Evolutionary conservation across 2,113 vertebrate species (phyloP).

Genomic region (Oncorhynchus masou): DNA sequence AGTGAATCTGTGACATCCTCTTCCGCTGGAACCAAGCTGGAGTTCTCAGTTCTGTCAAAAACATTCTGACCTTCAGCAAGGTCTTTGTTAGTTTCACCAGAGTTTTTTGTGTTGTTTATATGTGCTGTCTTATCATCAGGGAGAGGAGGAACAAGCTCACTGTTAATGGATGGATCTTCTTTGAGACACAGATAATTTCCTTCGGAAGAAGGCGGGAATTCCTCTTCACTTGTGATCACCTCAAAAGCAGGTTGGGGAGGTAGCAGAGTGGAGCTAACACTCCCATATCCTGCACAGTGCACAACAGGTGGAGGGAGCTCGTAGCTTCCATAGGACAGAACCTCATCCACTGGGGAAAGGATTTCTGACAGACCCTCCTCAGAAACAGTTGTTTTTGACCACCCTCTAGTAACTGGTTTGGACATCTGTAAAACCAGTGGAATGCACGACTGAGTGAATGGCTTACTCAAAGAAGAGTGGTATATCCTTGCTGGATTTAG

Average conservation of each 20-base stretch:
- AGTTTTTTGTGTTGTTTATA: background rate
- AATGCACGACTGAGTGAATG: no score
- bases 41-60: background rate
- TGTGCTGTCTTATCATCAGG: slow-evolving; percentile 33
- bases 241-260: slow-evolving; percentile 50
- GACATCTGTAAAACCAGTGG: no score
- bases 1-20: slow-evolving; percentile 43
- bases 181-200: slow-evolving; percentile 27
- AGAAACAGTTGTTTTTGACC: background rate
- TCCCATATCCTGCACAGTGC: slow-evolving; percentile 28
- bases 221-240: slow-evolving; percentile 43
- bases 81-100: background rate
- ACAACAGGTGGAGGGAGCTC: slow-evolving; percentile 56
- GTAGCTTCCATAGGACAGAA: slow-evolving; percentile 70
- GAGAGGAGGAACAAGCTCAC: slow-evolving; percentile 52
- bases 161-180: slow-evolving; percentile 57
- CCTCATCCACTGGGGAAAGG: slow-evolving; percentile 68
- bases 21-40: slow-evolving; percentile 23
- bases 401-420: background rate
- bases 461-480: background rate
- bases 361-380: slow-evolving; percentile 59
- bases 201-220: slow-evolving; percentile 65
- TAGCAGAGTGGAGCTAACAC: slow-evolving; percentile 16
- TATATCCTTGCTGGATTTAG: background rate
- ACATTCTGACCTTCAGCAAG: background rate